Percentiles rank a stretch among this genome's conserved stretches.
Conservation (phyloP, 2,888 invertebrate genomes). For the Dyspetes luteomarginatus region DNA sequence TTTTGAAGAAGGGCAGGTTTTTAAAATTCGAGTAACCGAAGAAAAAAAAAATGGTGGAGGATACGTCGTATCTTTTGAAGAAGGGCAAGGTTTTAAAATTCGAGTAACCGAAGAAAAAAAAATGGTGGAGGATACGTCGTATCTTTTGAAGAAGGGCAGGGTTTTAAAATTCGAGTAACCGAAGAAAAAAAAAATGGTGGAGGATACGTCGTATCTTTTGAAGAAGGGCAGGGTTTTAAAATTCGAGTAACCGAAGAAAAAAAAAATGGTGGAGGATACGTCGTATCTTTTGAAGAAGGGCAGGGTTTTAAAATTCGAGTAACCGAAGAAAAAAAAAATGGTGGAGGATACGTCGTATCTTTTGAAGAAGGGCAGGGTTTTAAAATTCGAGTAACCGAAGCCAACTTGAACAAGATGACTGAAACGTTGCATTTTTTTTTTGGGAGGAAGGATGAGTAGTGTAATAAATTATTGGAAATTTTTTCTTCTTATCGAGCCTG, state of each 20-base stretch:
- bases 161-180: too few species aligned
- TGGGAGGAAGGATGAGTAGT: not conserved
- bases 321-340: too few species aligned
- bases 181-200: too few species aligned
- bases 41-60: not conserved
- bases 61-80: not conserved
- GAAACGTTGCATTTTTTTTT: conserved; percentile 24
- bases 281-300: too few species aligned
- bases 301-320: too few species aligned
- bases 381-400: conserved; percentile 1
- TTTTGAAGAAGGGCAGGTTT: not conserved
- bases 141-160: too few species aligned
- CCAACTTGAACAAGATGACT: not conserved
- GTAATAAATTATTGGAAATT: conserved; percentile 23
- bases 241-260: too few species aligned
- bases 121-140: conserved; percentile 21
- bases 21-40: not conserved
- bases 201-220: conserved; percentile 20
- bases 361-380: not conserved
- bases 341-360: not conserved
- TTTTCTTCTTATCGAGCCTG: conserved; percentile 15
- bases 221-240: too few species aligned
- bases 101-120: too few species aligned
- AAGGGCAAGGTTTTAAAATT: not conserved
- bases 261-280: conserved; percentile 24